These are phyloP conservation scores for Nyctibius grandis DNA, from an alignment of 2,797 vertebrate species.

Conservation along the genomic window DNA sequence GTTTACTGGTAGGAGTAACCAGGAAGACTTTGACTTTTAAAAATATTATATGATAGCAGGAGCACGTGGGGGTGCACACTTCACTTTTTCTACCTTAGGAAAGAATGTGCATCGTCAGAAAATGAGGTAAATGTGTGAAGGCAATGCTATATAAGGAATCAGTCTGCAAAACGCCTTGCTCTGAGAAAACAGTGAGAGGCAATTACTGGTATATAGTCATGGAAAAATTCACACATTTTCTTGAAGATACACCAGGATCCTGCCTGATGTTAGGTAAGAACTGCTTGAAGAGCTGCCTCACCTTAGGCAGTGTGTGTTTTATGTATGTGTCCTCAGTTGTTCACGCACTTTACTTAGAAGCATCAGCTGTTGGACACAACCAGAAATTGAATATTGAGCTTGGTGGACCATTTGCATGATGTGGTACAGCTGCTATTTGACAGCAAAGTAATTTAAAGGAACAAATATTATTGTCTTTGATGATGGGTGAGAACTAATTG, in stretches of 20 bases:
- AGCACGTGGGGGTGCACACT: rapidly evolving
- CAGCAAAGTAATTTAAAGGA: background rate
- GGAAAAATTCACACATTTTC: background rate
- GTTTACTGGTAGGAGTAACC: background rate
- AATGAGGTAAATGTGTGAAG: background rate
- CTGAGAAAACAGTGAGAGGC: background rate
- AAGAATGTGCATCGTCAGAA: background rate
- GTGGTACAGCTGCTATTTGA: background rate
- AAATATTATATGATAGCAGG: background rate
- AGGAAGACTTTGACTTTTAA: background rate
- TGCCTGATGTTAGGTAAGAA: background rate
- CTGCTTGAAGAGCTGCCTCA: background rate
- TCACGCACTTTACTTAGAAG: background rate
- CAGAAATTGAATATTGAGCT: background rate
- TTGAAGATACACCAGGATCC: background rate
- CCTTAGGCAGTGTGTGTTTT: background rate
- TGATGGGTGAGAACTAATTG: background rate
- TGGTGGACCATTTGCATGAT: background rate
- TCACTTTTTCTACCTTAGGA: background rate
- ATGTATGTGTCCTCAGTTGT: background rate
- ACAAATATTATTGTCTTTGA: background rate
- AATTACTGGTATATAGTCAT: background rate
- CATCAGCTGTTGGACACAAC: background rate
- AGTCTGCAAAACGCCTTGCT: background rate
- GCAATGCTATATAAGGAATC: background rate